Evolutionary conservation across 2,888 invertebrate species (phyloP).

Genomic region (Drosophila nr. fundita): DNA sequence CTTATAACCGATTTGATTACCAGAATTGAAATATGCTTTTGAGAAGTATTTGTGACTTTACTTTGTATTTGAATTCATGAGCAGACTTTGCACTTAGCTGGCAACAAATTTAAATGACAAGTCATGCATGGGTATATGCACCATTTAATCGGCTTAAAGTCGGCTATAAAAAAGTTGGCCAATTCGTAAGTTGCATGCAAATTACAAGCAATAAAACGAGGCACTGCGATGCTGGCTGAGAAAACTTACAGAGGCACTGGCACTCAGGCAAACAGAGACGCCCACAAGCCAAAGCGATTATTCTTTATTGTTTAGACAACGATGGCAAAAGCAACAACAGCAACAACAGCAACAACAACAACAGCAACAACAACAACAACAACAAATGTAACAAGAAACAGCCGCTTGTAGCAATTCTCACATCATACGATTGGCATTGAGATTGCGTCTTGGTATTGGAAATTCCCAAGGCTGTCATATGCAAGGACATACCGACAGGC

Average conservation of each 20-base stretch:
- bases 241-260: conserved; percentile 55
- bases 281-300: conserved; percentile 74
- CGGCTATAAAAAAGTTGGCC: conserved; percentile 64
- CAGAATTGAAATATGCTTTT: neutral
- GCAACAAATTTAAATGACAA: conserved; percentile 19
- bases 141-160: conserved; percentile 70
- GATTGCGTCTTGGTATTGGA: conserved; percentile 72
- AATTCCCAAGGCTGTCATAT: conserved; percentile 81
- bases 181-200: conserved; percentile 73
- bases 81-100: conserved; percentile 54
- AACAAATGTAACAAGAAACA: conserved; percentile 51
- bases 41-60: neutral
- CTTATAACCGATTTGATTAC: neutral
- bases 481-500: conserved; percentile 50
- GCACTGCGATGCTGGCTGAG: conserved; percentile 65
- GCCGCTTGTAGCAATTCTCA: conserved; percentile 81
- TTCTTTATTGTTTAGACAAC: conserved; percentile 81
- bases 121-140: conserved; percentile 57
- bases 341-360: neutral
- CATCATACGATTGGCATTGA: conserved; percentile 83
- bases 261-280: conserved; percentile 35
- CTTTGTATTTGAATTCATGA: neutral
- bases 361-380: conserved; percentile 11
- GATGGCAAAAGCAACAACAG: conserved; percentile 36
- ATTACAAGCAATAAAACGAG: conserved; percentile 78